These are phyloP conservation scores for Accipiter virgatus DNA, from an alignment of 2,113 vertebrate species.

Conservation along the genomic window DNA sequence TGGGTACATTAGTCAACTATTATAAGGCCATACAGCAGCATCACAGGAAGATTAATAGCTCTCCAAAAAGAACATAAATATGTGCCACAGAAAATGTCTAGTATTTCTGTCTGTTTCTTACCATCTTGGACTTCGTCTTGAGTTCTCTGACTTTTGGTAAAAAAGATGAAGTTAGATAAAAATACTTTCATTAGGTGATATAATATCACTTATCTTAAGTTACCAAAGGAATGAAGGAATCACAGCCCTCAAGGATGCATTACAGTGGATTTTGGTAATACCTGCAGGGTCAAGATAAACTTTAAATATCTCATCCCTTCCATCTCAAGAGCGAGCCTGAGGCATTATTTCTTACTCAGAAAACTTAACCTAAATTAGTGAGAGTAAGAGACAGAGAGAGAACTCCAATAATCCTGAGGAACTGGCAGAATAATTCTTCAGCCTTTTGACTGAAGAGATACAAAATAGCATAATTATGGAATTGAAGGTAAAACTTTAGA, in stretches of 20 bases:
- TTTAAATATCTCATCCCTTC: constrained; percentile 18
- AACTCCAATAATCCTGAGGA: background rate
- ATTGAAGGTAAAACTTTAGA: background rate
- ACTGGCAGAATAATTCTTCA: background rate
- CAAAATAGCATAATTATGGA: background rate
- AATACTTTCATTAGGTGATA: background rate
- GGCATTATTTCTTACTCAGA: background rate
- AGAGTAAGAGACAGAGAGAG: background rate
- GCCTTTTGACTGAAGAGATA: background rate
- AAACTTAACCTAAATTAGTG: constrained; percentile 2
- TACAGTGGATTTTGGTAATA: constrained; percentile 20
- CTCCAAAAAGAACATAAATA: background rate
- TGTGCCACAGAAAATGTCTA: background rate
- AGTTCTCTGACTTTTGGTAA: background rate
- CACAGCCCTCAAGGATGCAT: background rate
- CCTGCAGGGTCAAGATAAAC: constrained; percentile 10
- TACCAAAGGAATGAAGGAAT: background rate
- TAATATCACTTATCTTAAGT: background rate
- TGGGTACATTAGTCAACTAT: background rate
- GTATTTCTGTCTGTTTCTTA: background rate
- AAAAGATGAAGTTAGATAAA: background rate
- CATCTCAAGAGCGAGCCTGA: background rate
- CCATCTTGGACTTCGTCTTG: background rate
- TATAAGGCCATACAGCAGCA: background rate
- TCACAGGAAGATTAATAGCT: background rate